Percentiles rank a stretch among this genome's conserved stretches.
These are phyloP conservation scores for Centropus bengalensis DNA, from an alignment of 2,113 vertebrate species.

Conservation along the genomic window DNA sequence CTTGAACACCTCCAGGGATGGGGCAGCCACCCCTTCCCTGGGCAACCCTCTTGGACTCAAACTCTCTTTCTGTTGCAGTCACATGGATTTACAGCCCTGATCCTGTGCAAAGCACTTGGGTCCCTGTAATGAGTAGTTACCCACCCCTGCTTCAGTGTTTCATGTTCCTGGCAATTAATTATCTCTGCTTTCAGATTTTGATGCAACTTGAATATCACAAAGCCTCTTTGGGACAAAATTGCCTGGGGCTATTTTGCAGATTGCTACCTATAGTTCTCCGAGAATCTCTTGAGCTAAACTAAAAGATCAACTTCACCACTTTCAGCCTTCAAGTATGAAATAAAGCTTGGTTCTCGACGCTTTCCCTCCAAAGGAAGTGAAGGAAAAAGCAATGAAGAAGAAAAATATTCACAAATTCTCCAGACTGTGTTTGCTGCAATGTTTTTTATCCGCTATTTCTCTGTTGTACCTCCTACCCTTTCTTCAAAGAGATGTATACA, in stretches of 20 bases:
- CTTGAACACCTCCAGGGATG: no score
- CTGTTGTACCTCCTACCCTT: background rate
- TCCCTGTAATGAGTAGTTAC: background rate
- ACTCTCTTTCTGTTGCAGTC: background rate
- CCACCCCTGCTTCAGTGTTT: background rate
- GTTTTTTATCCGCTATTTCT: background rate
- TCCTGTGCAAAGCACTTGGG: rapidly evolving
- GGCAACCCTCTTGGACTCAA: background rate
- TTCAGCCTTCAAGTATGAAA: background rate
- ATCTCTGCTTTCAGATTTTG: background rate
- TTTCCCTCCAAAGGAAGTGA: background rate
- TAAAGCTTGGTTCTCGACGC: background rate
- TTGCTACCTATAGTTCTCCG: background rate
- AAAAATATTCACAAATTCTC: background rate
- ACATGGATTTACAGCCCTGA: background rate
- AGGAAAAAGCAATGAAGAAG: background rate
- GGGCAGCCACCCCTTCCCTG: no score
- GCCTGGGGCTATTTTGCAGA: background rate
- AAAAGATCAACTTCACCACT: background rate
- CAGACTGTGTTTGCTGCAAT: background rate
- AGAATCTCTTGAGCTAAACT: background rate
- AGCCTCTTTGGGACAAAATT: background rate
- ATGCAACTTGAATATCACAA: background rate
- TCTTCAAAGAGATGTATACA: background rate
- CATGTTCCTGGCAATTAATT: background rate